Base-by-base conservation (phyloP, 2,113 vertebrate genomes). In the Cottus gobio region DNA sequence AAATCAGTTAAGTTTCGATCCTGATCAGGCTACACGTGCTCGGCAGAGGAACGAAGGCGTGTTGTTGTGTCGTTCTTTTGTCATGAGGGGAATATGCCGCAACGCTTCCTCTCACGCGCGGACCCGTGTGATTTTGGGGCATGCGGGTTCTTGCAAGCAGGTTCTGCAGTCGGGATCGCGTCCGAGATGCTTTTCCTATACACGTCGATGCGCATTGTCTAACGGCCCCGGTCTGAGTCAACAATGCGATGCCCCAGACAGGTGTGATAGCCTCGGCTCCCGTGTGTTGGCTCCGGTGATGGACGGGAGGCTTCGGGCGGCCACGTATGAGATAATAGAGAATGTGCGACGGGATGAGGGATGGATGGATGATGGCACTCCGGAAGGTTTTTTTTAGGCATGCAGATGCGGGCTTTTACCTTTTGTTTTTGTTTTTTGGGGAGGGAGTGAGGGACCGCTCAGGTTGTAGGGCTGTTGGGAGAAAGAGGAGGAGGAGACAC, bases 401-500 rank as follows among this genome's bases (percentile, higher is more conserved):
- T 91, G 90, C 88, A 85, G 77, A 85, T 71, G 69, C 42, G 39
- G 82, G 79, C 15, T 88, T 57, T 91, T 92, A 91, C 88, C 90
- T 92, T 63, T 83, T 44, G 15, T 10, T 22, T n/a, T 42, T 4
- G 11, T n/a, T 75, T 50, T 30, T 20, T 3, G 16, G 18, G 22
- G 58, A 11, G 9, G 39, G 64, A 44, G 46, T n/a, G 83, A 44
- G 42, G 42, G 71, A 67, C 18, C 80, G 78, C 61, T 54, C 78
- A 73, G 83, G 80, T 67, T 77, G 79, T 34, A 76, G 64, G 75
- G 73, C 15, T 75, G 77, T 10, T 67, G 8, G 68, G 83, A 62
- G n/a, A 34, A 36, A 44, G 34, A 48, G 44, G 46, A 11, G 71
- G 57, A 62, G 82, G 76, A 90, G 75, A 63, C 52, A 75, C 37